phyloP scores from a whole-genome alignment of 2,888 invertebrate genomes.

The Scelioninae gen. 1 region DNA sequence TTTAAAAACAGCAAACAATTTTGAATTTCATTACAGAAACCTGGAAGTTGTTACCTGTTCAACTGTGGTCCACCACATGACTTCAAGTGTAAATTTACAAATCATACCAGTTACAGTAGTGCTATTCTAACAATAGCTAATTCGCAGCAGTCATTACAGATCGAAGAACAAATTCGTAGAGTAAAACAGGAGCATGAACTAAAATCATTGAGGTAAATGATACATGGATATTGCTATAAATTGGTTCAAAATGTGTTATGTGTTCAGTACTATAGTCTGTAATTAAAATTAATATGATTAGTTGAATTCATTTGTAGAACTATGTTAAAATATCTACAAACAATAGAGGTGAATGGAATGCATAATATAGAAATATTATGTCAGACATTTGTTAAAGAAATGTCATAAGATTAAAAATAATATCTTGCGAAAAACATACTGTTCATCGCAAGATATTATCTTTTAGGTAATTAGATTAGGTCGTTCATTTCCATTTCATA shows the following conservation, averaged over 20 bases:
- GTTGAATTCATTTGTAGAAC: too few species aligned
- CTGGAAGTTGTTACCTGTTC: constrained; percentile 95
- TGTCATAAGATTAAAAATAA: too few species aligned
- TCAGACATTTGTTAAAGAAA: too few species aligned
- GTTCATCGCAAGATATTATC: too few species aligned
- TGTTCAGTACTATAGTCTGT: neutral
- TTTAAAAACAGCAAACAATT: neutral
- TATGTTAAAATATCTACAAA: too few species aligned
- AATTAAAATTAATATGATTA: neutral
- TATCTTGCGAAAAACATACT: too few species aligned
- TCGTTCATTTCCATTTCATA: too few species aligned
- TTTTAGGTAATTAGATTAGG: too few species aligned
- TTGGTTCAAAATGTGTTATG: neutral
- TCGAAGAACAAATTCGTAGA: constrained; percentile 89
- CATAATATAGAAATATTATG: neutral
- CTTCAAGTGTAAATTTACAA: constrained; percentile 96
- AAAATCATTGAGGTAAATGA: constrained; percentile 87
- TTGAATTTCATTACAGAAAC: constrained; percentile 86
- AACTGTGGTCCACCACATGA: constrained; percentile 95
- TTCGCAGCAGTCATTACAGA: constrained; percentile 85
- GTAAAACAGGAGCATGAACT: constrained; percentile 90
- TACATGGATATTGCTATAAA: too few species aligned
- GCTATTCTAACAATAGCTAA: constrained; percentile 90
- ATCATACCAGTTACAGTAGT: constrained; percentile 94
- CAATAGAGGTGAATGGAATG: too few species aligned